A percentile compares a stretch with the other conserved stretches of the same genome.
Evolutionary conservation across 1,140 invertebrate species (phyloP).

Genomic region (Drosophila funebris): DNA sequence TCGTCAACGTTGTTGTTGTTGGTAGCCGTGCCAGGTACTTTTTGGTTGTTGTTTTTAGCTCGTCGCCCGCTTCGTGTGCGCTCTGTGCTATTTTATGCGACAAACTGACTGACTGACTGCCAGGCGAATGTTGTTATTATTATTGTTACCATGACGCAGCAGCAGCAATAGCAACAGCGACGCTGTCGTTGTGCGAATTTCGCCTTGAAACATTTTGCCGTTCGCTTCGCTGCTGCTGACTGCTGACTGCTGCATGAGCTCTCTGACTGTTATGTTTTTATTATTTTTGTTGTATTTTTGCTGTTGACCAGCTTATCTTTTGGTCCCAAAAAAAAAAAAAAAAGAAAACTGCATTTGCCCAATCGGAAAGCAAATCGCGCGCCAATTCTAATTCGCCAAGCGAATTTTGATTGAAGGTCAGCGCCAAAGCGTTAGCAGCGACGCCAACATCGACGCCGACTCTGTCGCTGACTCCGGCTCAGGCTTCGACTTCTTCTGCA

Average conservation of each 20-base stretch:
- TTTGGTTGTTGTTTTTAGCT: constrained; percentile 65
- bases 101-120: constrained; percentile 55
- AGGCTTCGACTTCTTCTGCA: constrained; percentile 49
- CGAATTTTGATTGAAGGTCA: constrained; percentile 72
- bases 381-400: constrained; percentile 74
- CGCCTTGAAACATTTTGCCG: constrained; percentile 80
- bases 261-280: constrained; percentile 22
- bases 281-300: constrained; percentile 6
- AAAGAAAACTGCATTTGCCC: constrained; percentile 55
- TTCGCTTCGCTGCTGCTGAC: constrained; percentile 40
- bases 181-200: constrained; percentile 63
- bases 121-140: constrained; percentile 57
- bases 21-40: constrained; percentile 47
- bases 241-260: too few species aligned
- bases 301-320: constrained; percentile 67
- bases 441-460: constrained; percentile 29
- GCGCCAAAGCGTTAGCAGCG: constrained; percentile 48
- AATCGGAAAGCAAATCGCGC: constrained; percentile 64
- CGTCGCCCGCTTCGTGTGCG: constrained; percentile 63
- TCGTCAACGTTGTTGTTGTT: constrained; percentile 16
- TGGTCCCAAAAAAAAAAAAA: constrained; percentile 54
- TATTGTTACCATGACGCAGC: constrained; percentile 54
- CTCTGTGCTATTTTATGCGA: constrained; percentile 79
- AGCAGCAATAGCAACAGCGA: constrained; percentile 26
- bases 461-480: constrained; percentile 6